A percentile compares a stretch with the other conserved stretches of the same genome.
phyloP scores from a whole-genome alignment of 2,888 invertebrate genomes.

The Ashinkailepas kermadecensis region DNA sequence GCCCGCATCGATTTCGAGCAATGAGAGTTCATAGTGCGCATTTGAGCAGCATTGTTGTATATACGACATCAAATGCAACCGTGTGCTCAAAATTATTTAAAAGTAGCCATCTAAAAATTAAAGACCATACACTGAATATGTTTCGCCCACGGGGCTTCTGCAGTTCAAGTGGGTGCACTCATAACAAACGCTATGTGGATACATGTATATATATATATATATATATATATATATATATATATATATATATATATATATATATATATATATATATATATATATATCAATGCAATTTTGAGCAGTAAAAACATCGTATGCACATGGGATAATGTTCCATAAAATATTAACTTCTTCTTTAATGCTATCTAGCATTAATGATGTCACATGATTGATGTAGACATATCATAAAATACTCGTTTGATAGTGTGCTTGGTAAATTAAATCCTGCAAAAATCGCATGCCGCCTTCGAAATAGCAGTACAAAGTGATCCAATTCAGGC shows the following conservation, averaged over 20 bases:
- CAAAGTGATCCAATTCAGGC: too few species aligned
- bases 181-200: too few species aligned
- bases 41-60: too few species aligned
- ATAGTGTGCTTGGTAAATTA: not conserved
- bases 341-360: not conserved
- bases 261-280: not conserved
- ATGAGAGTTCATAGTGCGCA: too few species aligned
- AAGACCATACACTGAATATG: too few species aligned
- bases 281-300: not conserved
- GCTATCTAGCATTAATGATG: not conserved
- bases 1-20: too few species aligned
- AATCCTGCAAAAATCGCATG: not conserved
- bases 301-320: not conserved
- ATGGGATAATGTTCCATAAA: not conserved
- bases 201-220: not conserved
- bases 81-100: too few species aligned
- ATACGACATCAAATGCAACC: too few species aligned
- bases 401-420: not conserved
- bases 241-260: not conserved
- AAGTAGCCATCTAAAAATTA: too few species aligned
- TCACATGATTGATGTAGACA: not conserved
- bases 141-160: too few species aligned
- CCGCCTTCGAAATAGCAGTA: too few species aligned
- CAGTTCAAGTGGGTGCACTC: too few species aligned
- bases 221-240: not conserved